Base-by-base conservation (phyloP, 92 coral and sea anemone species). In the Phenganax subtilis region DNA sequence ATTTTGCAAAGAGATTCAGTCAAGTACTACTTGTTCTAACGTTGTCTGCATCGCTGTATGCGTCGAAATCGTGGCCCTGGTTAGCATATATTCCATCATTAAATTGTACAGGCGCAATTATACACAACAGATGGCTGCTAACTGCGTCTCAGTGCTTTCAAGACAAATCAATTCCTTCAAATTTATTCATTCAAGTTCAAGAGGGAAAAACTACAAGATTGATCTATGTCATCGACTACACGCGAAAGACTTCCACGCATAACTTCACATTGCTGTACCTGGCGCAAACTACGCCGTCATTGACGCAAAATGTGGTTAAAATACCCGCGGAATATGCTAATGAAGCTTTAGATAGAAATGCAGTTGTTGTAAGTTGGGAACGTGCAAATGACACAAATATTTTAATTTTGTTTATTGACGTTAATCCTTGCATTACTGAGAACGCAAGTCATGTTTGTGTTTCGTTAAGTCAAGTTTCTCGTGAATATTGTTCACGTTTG, bases 51-150 rank as follows among this genome's bases (percentile, higher is more conserved):
- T 30, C 47, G 53, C 47, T 37, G 0, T 53, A 30, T 17, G 30
- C 81, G 29, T 29, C 30, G 20, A 80, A 58, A 52, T 57, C 75
- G 0, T 86, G 80, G 69, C 94, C 90, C 0, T 93, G 97, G 97
- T 88, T 91, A 74, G 97, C 89, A n/a, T 91, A 63, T 37, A 69
- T 91, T n/a, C 92, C 91, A 28, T 57, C 90, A 17, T 85, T 89
- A 30, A 85, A 87, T 2, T 93, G 97, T 73, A 91, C 93, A 52
- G 97, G 97, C 57, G 96, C 89, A 9, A 82, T 93, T 51, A 58
- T 93, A 17, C 66, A 71, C 63, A 72, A 75, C 56, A 92, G 91
- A 57, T 93, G 96, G 96, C 86, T 93, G 59, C 56, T 93, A 20
- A 89, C 97, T 60, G 83, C 96, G 6, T 90, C 93, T 12, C 82